A percentile compares a stretch with the other conserved stretches of the same genome.
Conservation (phyloP, 2,113 vertebrate species). For the Albula goreensis region DNA sequence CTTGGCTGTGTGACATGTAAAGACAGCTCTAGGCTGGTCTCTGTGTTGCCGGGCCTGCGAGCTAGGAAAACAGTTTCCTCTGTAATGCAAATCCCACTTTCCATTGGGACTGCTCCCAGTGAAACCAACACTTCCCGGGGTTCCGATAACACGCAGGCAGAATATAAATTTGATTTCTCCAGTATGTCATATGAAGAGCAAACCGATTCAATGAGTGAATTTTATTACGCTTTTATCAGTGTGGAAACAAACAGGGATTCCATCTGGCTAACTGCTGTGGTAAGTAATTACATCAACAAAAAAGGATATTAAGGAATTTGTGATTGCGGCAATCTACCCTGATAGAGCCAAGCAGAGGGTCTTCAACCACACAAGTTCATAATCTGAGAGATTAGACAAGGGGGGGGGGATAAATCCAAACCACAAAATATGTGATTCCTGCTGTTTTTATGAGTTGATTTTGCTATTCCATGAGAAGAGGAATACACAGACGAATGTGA, state of each 20-base stretch:
- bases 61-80: not conserved
- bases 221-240: not conserved
- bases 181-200: not conserved
- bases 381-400: not conserved
- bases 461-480: not conserved
- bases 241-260: constrained; percentile 8
- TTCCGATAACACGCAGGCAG: not conserved
- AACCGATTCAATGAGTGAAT: not conserved
- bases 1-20: not conserved
- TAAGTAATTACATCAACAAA: not conserved
- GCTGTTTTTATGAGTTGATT: not conserved
- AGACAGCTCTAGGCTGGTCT: not conserved
- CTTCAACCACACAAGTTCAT: not conserved
- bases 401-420: not conserved
- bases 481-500: not conserved
- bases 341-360: not conserved
- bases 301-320: not conserved
- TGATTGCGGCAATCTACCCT: not conserved
- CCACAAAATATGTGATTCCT: not conserved
- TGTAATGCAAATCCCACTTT: not conserved
- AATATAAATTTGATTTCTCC: not conserved
- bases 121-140: not conserved
- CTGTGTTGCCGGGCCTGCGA: not conserved
- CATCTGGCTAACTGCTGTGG: not conserved
- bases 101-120: not conserved